A percentile compares a stretch with the other conserved stretches of the same genome.
These are phyloP conservation scores for Lagorchestes hirsutus DNA, from an alignment of 2,797 vertebrate species.

Conservation along the genomic window DNA sequence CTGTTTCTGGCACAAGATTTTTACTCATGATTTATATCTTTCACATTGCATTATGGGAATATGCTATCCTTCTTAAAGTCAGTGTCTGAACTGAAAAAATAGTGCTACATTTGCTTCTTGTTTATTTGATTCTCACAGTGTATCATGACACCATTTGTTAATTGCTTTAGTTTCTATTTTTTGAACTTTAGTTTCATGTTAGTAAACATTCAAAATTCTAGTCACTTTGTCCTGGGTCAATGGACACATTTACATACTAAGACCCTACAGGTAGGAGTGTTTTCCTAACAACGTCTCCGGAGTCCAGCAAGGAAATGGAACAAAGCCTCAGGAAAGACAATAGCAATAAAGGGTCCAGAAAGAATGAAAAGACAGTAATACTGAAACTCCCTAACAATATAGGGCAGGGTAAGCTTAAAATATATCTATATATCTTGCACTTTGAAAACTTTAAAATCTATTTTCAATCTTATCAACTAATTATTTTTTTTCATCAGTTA, in stretches of 20 bases:
- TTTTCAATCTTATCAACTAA: no score
- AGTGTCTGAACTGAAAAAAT: conserved; percentile 61
- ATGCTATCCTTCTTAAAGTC: conserved; percentile 61
- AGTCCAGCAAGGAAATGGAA: not conserved
- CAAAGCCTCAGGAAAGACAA: not conserved
- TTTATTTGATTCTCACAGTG: conserved; percentile 39
- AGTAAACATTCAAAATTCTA: not conserved
- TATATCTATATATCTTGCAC: no score
- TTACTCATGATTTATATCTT: conserved; percentile 68
- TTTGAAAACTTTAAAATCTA: no score
- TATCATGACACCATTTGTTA: conserved; percentile 54
- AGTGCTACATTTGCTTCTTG: conserved; percentile 39
- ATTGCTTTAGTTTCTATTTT: conserved; percentile 63
- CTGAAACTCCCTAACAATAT: no score
- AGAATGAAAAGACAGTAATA: not conserved
- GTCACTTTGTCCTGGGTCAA: not conserved
- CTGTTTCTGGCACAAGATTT: conserved; percentile 61
- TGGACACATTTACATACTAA: not conserved
- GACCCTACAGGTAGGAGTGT: not conserved
- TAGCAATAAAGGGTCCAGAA: not conserved
- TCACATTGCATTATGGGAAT: conserved; percentile 72
- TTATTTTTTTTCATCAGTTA: no score
- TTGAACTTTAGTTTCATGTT: not conserved
- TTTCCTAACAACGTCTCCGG: not conserved
- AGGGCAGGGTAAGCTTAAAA: no score